Evolutionary conservation across 2,888 invertebrate species (phyloP).

Genomic region (Brachyptera putata): DNA sequence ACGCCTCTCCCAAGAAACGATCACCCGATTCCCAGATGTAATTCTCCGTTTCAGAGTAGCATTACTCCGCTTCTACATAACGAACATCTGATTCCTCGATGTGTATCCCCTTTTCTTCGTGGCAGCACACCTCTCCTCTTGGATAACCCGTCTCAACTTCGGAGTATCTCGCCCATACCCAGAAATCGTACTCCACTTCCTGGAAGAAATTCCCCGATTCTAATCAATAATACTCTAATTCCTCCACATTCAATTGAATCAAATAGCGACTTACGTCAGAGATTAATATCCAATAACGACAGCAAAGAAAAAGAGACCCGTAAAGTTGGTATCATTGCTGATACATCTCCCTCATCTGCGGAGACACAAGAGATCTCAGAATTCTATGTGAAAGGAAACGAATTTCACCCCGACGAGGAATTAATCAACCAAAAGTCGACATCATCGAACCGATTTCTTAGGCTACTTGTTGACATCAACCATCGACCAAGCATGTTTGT

Average conservation of each 20-base stretch:
- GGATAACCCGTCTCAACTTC: not conserved
- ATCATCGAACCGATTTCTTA: not conserved
- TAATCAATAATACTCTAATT: too few relatives aligned
- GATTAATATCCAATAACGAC: too few relatives aligned
- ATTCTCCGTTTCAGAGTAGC: not conserved
- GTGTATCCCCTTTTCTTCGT: not conserved
- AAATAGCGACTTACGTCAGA: too few relatives aligned
- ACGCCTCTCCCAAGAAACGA: conserved; percentile 8
- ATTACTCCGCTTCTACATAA: not conserved
- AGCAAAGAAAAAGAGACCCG: too few relatives aligned
- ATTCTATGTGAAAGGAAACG: not conserved
- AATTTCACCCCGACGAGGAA: not conserved
- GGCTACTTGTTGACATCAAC: not conserved
- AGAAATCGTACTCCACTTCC: not conserved
- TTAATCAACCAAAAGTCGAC: too few relatives aligned
- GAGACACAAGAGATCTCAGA: too few relatives aligned
- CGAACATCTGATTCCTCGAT: not conserved
- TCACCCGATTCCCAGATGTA: conserved; percentile 2
- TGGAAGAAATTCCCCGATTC: too few relatives aligned
- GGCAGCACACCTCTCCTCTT: not conserved
- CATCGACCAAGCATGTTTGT: not conserved
- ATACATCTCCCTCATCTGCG: not conserved
- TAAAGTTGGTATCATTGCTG: too few relatives aligned
- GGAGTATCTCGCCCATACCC: not conserved
- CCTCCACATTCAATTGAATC: too few relatives aligned